Percentiles rank a stretch among this genome's conserved stretches.
These are phyloP conservation scores for Balaenoptera acutorostrata DNA, from an alignment of 2,113 vertebrate genomes.

Conservation along the genomic window DNA sequence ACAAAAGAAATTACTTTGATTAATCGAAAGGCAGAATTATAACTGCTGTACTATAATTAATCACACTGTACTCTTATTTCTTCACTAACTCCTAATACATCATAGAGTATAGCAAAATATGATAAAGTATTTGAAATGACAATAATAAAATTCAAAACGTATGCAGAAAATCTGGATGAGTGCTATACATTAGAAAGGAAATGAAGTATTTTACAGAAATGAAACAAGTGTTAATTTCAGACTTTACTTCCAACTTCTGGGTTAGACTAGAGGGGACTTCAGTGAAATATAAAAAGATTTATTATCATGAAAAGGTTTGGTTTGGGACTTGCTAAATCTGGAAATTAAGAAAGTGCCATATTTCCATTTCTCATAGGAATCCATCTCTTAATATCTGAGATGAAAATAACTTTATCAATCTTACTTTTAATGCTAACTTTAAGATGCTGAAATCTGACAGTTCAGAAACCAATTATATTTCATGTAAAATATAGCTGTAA, in stretches of 20 bases:
- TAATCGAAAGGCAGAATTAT: conserved; percentile 22
- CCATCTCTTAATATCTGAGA: not conserved
- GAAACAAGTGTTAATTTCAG: not conserved
- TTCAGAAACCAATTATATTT: not conserved
- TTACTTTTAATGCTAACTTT: not conserved
- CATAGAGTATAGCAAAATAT: conserved; percentile 1
- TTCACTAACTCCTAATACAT: conserved; percentile 13
- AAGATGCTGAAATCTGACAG: not conserved
- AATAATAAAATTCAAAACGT: not conserved
- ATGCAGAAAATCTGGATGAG: not conserved
- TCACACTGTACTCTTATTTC: not conserved
- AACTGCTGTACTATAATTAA: conserved; percentile 30
- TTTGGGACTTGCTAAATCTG: conserved; percentile 10
- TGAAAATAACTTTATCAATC: conserved; percentile 9
- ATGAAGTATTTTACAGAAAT: conserved; percentile 1
- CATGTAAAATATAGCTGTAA: not conserved
- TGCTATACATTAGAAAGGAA: not conserved
- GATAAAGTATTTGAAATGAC: not conserved
- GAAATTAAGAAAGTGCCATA: not conserved
- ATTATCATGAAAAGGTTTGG: not conserved
- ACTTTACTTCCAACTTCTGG: not conserved
- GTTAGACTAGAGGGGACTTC: not conserved
- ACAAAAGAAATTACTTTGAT: conserved; percentile 18
- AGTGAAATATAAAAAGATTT: not conserved
- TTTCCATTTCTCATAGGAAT: not conserved